Percentiles rank a stretch among this genome's conserved stretches.
phyloP scores from a whole-genome alignment of 1,140 invertebrate genomes.

The Akabosia matsudoensis region DNA sequence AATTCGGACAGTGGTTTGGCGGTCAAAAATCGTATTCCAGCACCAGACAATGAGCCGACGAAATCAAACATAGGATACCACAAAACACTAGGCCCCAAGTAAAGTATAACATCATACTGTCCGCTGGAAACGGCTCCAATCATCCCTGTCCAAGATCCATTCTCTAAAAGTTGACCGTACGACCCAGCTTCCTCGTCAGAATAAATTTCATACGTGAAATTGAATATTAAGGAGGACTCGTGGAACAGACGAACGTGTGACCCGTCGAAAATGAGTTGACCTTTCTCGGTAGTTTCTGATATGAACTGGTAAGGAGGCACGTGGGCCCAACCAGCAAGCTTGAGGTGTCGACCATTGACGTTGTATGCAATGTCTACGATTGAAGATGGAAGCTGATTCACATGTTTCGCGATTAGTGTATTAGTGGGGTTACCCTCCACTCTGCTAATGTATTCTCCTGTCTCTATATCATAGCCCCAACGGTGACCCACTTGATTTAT shows the following conservation, averaged over 20 bases:
- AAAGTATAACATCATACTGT: constrained; percentile 8
- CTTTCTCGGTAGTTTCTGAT: not conserved
- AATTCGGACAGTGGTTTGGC: not conserved
- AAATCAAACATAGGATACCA: constrained; percentile 14
- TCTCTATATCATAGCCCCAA: not conserved
- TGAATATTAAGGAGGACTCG: not conserved
- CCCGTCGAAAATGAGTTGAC: not conserved
- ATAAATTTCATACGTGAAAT: constrained; percentile 22
- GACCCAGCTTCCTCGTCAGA: not conserved
- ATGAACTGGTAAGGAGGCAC: not conserved
- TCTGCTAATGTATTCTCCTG: not conserved
- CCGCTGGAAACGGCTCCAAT: not conserved
- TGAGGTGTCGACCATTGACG: constrained; percentile 9
- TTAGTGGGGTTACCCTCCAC: not conserved
- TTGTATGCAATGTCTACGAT: not conserved
- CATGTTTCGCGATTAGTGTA: not conserved
- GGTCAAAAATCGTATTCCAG: not conserved
- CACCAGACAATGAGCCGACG: not conserved
- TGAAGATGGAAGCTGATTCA: not conserved
- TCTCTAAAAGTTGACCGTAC: constrained; percentile 22
- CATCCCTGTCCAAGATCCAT: constrained; percentile 35
- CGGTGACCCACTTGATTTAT: not conserved
- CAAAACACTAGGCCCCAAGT: not conserved
- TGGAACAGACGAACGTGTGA: constrained; percentile 5
- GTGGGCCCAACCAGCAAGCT: not conserved